These are phyloP conservation scores for Bombycilla garrulus DNA, from an alignment of 2,113 vertebrate genomes.

Conservation along the genomic window DNA sequence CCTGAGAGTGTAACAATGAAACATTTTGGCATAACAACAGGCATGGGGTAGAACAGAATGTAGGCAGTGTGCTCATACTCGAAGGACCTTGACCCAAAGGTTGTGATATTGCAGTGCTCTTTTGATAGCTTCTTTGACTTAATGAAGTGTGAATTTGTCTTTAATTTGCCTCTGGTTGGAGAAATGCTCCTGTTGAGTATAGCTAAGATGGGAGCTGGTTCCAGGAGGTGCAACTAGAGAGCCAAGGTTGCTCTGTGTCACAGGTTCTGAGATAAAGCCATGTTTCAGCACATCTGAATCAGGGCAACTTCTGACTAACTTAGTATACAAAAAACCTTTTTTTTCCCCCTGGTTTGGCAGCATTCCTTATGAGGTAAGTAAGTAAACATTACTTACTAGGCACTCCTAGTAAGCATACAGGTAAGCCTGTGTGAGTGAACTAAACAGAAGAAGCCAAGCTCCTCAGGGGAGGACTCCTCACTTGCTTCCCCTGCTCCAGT, in stretches of 20 bases:
- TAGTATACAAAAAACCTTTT: neutral
- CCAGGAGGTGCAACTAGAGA: neutral
- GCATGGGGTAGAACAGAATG: neutral
- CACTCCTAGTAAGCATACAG: neutral
- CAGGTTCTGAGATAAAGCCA: neutral
- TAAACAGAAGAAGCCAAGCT: neutral
- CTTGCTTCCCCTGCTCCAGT: neutral
- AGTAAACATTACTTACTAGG: too few species aligned
- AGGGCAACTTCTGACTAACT: neutral
- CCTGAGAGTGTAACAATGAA: neutral
- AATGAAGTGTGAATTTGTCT: neutral
- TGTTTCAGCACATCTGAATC: neutral
- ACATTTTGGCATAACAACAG: fast-evolving
- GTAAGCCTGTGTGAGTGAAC: neutral
- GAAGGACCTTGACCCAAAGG: neutral
- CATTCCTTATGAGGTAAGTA: neutral
- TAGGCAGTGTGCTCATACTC: neutral
- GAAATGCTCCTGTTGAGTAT: neutral
- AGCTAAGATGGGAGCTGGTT: neutral
- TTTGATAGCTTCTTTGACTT: neutral
- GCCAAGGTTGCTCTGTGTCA: neutral
- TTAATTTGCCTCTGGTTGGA: too few species aligned
- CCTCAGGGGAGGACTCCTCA: neutral
- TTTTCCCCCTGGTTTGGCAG: too few species aligned
- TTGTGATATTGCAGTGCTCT: neutral